These are phyloP conservation scores for Drosophila arawakana DNA, from an alignment of 1,140 invertebrate species.

Conservation along the genomic window DNA sequence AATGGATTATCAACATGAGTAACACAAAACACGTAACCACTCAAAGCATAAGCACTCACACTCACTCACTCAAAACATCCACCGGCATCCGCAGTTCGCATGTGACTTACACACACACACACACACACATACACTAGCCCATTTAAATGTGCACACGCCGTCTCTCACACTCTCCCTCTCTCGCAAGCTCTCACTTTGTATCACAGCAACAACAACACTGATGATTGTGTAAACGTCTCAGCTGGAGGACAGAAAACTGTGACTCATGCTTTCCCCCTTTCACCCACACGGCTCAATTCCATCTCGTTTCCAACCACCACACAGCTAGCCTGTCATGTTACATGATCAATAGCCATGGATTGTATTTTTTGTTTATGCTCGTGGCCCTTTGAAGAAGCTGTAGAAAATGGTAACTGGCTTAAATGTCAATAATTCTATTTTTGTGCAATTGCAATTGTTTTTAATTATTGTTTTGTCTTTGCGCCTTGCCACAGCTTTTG, in stretches of 20 bases:
- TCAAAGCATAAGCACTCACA: conserved; percentile 35
- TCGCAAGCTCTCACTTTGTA: too few relatives aligned
- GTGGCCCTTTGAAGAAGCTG: not conserved
- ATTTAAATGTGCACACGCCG: conserved; percentile 22
- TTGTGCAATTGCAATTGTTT: too few relatives aligned
- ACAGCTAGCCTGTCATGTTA: not conserved
- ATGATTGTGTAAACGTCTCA: conserved; percentile 69
- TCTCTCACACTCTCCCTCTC: not conserved
- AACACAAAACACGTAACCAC: conserved; percentile 51
- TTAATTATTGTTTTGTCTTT: too few relatives aligned
- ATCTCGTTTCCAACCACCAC: not conserved
- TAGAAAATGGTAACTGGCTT: too few relatives aligned
- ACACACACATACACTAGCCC: conserved; percentile 1
- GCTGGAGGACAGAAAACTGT: conserved; percentile 35
- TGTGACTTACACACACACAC: conserved; percentile 63
- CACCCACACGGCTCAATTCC: not conserved
- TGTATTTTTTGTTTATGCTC: not conserved
- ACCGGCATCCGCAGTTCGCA: conserved; percentile 58
- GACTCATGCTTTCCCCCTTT: not conserved
- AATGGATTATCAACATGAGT: conserved; percentile 7
- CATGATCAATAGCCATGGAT: not conserved
- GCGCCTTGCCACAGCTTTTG: too few relatives aligned
- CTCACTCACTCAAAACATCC: conserved; percentile 2
- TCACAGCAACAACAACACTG: not conserved
- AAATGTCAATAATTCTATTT: too few relatives aligned